A percentile compares a stretch with the other conserved stretches of the same genome.
Evolutionary conservation across 1,140 invertebrate genomes (phyloP).

Genomic region (Caenorhabditis elegans): WBcel235 BX284606.5:2545001-2545500

Average conservation of each 20-base stretch:
- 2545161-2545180: slow-evolving; percentile 56
- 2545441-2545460: too few relatives aligned
- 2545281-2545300: slow-evolving; percentile 50
- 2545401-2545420: too few relatives aligned
- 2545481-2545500: too few relatives aligned
- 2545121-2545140: slow-evolving; percentile 49
- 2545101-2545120: slow-evolving; percentile 39
- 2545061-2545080: slow-evolving; percentile 6
- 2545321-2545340: slow-evolving; percentile 48
- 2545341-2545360: slow-evolving; percentile 49
- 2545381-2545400: too few relatives aligned
- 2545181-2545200: slow-evolving; percentile 52
- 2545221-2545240: slow-evolving; percentile 41
- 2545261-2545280: slow-evolving; percentile 35
- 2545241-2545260: not conserved
- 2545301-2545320: not conserved
- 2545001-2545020: not conserved
- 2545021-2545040: not conserved
- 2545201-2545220: slow-evolving; percentile 57
- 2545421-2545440: too few relatives aligned
- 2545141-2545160: slow-evolving; percentile 47
- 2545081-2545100: slow-evolving; percentile 34
- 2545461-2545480: too few relatives aligned
- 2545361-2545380: too few relatives aligned
- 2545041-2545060: not conserved